Evolutionary conservation across 1,140 invertebrate species (phyloP), one percentile per base, ranked within the genome.

Genomic region (Tribolium castaneum): DNA sequence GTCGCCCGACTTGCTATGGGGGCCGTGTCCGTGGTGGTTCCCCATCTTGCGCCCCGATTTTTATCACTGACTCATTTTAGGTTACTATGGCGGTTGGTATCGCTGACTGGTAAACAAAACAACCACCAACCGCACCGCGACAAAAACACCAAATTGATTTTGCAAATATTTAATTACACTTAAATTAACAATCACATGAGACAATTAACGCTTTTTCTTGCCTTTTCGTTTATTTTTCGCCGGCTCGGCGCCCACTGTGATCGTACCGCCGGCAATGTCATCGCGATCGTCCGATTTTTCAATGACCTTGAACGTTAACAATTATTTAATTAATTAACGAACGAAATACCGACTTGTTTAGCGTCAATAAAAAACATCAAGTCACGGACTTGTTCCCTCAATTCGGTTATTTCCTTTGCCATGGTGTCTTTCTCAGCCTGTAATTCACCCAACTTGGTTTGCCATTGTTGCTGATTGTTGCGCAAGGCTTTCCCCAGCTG

Each of bases 281-380:
- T 94, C 91, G 59, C 89, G 89, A 12, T 92, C 78, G 9, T 89
- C 88, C 0, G 91, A 92, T 77, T 90, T 90, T 78, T 90, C 89
- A 79, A 92, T 91, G 0, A 80, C 79, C 84, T 85, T 22, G 35
- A 78, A 80, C 16, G 6, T 30, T 30, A 76, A 50, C 66, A 66
- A 73, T 72, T 6, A 54, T 50, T 34, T 10, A 14, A 75, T 80
- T 81, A 49, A 75, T 79, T 49, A 35, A 50, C 7, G 7, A 12
- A 51, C 35, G 19, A 75, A 75, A 80, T 12, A 86, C 83, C 78
- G 84, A 86, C 88, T 14, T 93, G 90, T 84, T 95, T 93, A 6
- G 96, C 97, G 82, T 99, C 96, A 71, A 99, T 90, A 86, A 94
- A 98, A 88, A 99, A 97, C 96, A 99, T 98, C 0, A 99, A 88